Conservation (phyloP, 2,888 invertebrate species). For the Nyleta sp. region DNA sequence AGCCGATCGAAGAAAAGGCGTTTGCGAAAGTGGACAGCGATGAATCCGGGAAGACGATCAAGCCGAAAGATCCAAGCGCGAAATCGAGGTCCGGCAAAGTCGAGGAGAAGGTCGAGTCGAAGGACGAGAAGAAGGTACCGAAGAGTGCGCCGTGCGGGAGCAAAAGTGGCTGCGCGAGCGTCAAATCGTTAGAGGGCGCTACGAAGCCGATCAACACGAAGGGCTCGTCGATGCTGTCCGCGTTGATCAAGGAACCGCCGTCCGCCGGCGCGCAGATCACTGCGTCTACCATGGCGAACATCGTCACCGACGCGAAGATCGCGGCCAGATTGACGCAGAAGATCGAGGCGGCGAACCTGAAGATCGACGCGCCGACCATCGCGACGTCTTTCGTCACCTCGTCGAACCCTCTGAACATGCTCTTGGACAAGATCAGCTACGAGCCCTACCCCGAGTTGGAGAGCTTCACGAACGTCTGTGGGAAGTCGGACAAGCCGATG, state of each 20-base stretch:
- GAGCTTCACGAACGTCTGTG: conserved; percentile 53
- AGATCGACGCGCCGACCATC: conserved; percentile 12
- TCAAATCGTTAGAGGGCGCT: background rate
- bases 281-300: conserved; percentile 71
- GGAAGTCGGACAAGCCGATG: conserved; percentile 38
- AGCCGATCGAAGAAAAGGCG: conserved; percentile 84
- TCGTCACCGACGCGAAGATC: conserved; percentile 77
- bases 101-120: conserved; percentile 32
- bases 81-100: conserved; percentile 30
- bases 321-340: conserved; percentile 75
- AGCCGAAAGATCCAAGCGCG: conserved; percentile 57
- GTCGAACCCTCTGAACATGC: conserved; percentile 45
- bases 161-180: background rate
- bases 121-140: conserved; percentile 34
- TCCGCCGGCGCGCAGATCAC: conserved; percentile 15
- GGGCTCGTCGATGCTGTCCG: conserved; percentile 44
- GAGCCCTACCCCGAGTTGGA: conserved; percentile 52
- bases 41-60: conserved; percentile 54
- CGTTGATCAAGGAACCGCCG: conserved; percentile 42
- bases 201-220: conserved; percentile 18
- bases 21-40: conserved; percentile 76
- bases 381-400: conserved; percentile 14
- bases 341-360: conserved; percentile 45
- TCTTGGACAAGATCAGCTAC: conserved; percentile 57
- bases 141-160: conserved; percentile 1